Conservation (phyloP, 2,113 vertebrate genomes). For the Girardinichthys multiradiatus region DNA sequence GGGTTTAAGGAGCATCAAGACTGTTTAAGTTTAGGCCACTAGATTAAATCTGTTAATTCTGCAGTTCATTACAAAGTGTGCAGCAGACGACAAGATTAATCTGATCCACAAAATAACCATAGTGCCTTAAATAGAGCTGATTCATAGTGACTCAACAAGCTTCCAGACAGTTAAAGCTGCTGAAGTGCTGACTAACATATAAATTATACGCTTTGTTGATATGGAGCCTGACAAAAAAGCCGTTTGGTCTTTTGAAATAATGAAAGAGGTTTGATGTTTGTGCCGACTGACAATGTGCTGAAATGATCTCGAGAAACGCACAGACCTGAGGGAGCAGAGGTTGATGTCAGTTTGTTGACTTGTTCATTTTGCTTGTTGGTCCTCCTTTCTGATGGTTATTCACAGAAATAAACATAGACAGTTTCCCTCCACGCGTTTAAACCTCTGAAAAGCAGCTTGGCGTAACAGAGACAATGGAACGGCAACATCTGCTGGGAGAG, state of each 20-base stretch:
- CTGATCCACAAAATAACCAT: background rate
- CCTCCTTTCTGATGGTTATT: slow-evolving; percentile 36
- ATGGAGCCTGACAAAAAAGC: slow-evolving; percentile 9
- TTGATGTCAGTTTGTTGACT: slow-evolving; percentile 65
- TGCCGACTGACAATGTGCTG: slow-evolving; percentile 6
- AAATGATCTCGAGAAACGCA: slow-evolving; percentile 14
- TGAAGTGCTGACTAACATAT: background rate
- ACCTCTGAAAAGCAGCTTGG: slow-evolving; percentile 37
- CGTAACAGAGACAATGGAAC: slow-evolving; percentile 46
- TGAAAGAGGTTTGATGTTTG: slow-evolving; percentile 6
- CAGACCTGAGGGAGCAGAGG: slow-evolving; percentile 6
- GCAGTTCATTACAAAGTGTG: too few species aligned
- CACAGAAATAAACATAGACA: slow-evolving; percentile 63
- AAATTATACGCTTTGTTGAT: background rate
- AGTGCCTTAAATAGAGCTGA: background rate
- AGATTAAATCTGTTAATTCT: too few species aligned
- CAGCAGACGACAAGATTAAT: background rate
- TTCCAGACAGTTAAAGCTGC: background rate
- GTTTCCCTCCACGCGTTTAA: slow-evolving; percentile 50
- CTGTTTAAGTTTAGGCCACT: too few species aligned
- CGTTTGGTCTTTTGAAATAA: slow-evolving; percentile 28
- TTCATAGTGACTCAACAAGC: background rate
- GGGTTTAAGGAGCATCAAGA: too few species aligned
- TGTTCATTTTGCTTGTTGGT: slow-evolving; percentile 64
- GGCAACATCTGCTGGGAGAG: slow-evolving; percentile 57